A percentile compares a stretch with the other conserved stretches of the same genome.
phyloP scores from a whole-genome alignment of 2,888 invertebrate species.

The Cephus spinipes region DNA sequence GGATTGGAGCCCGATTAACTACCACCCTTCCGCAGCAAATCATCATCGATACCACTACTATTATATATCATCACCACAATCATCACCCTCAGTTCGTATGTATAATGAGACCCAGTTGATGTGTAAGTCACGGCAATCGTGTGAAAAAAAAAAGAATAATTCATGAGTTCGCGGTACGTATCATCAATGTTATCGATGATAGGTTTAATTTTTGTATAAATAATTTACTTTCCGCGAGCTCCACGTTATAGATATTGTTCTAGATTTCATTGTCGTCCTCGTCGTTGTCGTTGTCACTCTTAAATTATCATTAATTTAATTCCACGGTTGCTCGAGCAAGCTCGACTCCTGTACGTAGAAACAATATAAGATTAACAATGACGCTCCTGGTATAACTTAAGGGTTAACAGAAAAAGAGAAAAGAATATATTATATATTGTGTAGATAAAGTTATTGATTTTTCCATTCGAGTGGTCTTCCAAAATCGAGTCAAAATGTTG shows the following conservation, averaged over 20 bases:
- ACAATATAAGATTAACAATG: neutral
- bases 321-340: neutral
- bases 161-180: slow-evolving; percentile 30
- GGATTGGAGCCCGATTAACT: neutral
- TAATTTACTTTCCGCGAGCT: neutral
- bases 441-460: neutral
- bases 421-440: neutral
- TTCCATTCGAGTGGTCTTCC: neutral
- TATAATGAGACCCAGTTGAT: neutral
- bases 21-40: neutral
- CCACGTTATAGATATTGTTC: neutral
- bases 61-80: neutral
- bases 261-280: neutral
- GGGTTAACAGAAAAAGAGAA: neutral
- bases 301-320: neutral
- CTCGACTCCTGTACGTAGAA: neutral
- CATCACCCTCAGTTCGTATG: neutral
- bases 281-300: neutral
- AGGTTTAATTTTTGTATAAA: neutral
- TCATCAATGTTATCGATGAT: neutral
- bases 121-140: neutral
- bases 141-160: neutral
- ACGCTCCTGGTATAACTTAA: neutral
- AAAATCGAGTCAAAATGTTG: neutral
- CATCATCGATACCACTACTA: neutral